These are phyloP conservation scores for Arnoldichthys spilopterus DNA, from an alignment of 2,797 vertebrate genomes.

Conservation along the genomic window DNA sequence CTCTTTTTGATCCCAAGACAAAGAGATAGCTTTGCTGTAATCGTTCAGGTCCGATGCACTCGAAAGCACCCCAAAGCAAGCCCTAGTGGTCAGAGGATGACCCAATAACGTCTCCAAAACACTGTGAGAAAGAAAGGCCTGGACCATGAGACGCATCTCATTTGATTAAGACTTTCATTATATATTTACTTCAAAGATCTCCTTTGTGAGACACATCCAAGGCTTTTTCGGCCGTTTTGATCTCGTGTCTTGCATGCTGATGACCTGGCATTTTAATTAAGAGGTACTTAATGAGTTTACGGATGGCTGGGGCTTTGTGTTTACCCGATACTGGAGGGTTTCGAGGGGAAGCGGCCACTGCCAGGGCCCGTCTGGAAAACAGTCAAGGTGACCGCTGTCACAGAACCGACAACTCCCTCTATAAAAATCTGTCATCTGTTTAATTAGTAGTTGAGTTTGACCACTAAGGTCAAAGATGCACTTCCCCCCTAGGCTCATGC, in stretches of 20 bases:
- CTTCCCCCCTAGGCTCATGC: not conserved
- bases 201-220: constrained; percentile 54
- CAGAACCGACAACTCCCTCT: constrained; percentile 56
- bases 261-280: constrained; percentile 63
- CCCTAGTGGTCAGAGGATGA: constrained; percentile 26
- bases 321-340: constrained; percentile 55
- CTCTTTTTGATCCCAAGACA: constrained; percentile 24
- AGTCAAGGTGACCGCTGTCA: constrained; percentile 58
- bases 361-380: constrained; percentile 50
- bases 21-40: constrained; percentile 26
- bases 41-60: constrained; percentile 18
- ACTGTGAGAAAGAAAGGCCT: constrained; percentile 22
- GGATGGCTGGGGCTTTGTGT: constrained; percentile 56
- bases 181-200: constrained; percentile 51
- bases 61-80: constrained; percentile 17
- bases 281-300: constrained; percentile 61
- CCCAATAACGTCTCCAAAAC: constrained; percentile 34
- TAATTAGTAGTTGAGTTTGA: constrained; percentile 55
- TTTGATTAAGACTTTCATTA: constrained; percentile 54
- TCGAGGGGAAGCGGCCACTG: constrained; percentile 45
- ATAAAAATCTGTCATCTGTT: constrained; percentile 59
- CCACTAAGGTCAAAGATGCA: constrained; percentile 41
- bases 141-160: constrained; percentile 34
- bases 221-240: constrained; percentile 46
- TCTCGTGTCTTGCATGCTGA: constrained; percentile 56